Evolutionary conservation across 2,113 vertebrate species (phyloP), one percentile per base, ranked within the genome.

Genomic region (Hemichromis elongatus): DNA sequence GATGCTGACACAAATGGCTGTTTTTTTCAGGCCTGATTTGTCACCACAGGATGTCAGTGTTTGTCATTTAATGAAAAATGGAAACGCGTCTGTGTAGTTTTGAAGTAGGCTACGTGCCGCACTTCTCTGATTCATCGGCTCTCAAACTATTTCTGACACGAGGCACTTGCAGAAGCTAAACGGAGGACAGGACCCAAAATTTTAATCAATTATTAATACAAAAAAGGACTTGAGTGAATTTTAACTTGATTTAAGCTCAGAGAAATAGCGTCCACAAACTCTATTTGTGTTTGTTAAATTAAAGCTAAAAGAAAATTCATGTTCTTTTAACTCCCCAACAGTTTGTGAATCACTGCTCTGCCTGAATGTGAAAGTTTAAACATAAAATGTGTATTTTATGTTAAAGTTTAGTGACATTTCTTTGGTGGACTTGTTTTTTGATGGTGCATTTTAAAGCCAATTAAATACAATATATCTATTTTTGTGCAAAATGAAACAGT

Each of bases 1-100:
- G 78, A 63, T 63, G 19, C 47, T 37, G 14, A 19, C 11, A 45
- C 9, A 19, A 28, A 57, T 18, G 2, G 3, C 8, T 8, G 42
- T 61, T 80, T 37, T 56, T 70, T 47, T 4, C 56, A 40, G 61
- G 26, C 9, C 10, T 80, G 10, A 80, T 4, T 11, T 86, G 9
- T 14, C 9, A n/a, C 87, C 92, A 90, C 90, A 70, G 19, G 85
- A 77, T 86, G 92, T 70, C 92, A 53, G 79, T 86, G 73, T 92
- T 77, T 68, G 11, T 73, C 59, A 30, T 52, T 37, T 19, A 8
- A 30, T 84, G 66, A 47, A 59, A 50, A 81, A 18, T 16, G 18
- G 9, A 21, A 68, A 11, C 4, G 2, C 9, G 3, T 81, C 12
- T n/a, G 24, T 37, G 24, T 12, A 13, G 13, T 4, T 12, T 42